Base-by-base conservation (phyloP, 30 jellyfish, hydroid and myxozoan genomes). In the Catostylus mosaicus region DNA sequence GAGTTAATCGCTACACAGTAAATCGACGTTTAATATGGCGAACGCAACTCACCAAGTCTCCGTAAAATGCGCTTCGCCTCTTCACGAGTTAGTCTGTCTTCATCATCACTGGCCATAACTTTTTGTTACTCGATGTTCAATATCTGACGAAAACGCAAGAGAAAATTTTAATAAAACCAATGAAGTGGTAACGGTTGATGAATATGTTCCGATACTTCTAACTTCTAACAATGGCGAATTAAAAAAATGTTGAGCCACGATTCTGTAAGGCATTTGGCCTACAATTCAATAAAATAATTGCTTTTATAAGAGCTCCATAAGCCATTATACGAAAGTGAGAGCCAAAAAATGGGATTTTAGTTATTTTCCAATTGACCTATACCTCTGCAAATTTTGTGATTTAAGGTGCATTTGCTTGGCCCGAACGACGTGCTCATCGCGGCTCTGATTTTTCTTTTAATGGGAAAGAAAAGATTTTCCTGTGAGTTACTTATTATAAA, bases 21-120 rank as follows among this genome's bases (percentile, higher is more conserved):
- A n/a, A n/a, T n/a, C n/a, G 63, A 52, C 23, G 30, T 14, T 32
- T 34, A 73, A 84, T 23, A 75, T 75, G 88, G 94, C 94, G 69
- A 82, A 52, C 88, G 82, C 83, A 50, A 71, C 97, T 82, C 84
- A 94, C 99, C 99, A 16, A 94, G 93, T 57, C 99, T 78, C 56
- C 99, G 93, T 38, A 94, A 67, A 60, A 94, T 94, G 63, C 99
- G 93, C 80, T 87, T 87, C 54, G 99, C 99, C 89, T 94, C 99
- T 74, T 94, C 99, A 29, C 97, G 87, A 46, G 96, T 88, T 85
- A 94, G 76, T 46, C 87, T 67, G 32, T 82, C 97, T 18, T 85
- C 86, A 35, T 29, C 92, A 66, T 72, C 96, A 54, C 71, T 29
- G 26, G 91, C 91, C 96, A 87, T 87, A n/a, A 27, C 26, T 59